phyloP scores from a whole-genome alignment of 2,888 invertebrate species.

The Tetragnatha montana region DNA sequence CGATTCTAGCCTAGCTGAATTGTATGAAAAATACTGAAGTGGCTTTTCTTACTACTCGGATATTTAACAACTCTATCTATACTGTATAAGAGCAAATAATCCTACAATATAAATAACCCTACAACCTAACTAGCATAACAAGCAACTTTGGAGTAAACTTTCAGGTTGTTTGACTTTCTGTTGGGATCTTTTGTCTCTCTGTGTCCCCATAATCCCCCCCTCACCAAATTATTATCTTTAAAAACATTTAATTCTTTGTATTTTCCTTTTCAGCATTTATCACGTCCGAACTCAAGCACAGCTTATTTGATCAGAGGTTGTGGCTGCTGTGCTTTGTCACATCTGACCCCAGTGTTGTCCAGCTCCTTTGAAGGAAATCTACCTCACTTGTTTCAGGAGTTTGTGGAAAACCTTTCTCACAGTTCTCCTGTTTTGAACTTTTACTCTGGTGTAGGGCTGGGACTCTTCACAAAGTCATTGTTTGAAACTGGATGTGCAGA shows the following conservation, averaged over 20 bases:
- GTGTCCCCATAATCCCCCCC: too few species aligned
- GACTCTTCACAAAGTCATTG: conserved; percentile 45
- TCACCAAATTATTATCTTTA: background rate
- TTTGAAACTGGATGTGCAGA: conserved; percentile 56
- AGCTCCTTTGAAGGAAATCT: conserved; percentile 13
- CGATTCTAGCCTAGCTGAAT: too few species aligned
- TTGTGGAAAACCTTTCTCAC: conserved; percentile 43
- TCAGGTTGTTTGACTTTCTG: too few species aligned
- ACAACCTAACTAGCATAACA: too few species aligned
- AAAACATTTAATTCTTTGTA: background rate
- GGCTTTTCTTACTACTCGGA: too few species aligned
- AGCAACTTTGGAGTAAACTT: too few species aligned
- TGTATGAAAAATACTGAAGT: too few species aligned
- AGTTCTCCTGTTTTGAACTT: conserved; percentile 55
- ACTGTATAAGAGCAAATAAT: too few species aligned
- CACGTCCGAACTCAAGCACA: conserved; percentile 58
- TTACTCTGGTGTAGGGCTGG: conserved; percentile 62
- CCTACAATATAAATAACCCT: too few species aligned
- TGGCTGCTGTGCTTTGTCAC: conserved; percentile 47
- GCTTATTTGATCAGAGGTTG: conserved; percentile 53
- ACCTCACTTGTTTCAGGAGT: conserved; percentile 8
- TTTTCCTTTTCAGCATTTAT: conserved; percentile 55
- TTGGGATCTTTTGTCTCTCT: too few species aligned
- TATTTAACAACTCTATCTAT: too few species aligned
- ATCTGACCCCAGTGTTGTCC: conserved; percentile 31